Evolutionary conservation across 2,113 vertebrate species (phyloP).

Genomic region (Pampusana beccarii): DNA sequence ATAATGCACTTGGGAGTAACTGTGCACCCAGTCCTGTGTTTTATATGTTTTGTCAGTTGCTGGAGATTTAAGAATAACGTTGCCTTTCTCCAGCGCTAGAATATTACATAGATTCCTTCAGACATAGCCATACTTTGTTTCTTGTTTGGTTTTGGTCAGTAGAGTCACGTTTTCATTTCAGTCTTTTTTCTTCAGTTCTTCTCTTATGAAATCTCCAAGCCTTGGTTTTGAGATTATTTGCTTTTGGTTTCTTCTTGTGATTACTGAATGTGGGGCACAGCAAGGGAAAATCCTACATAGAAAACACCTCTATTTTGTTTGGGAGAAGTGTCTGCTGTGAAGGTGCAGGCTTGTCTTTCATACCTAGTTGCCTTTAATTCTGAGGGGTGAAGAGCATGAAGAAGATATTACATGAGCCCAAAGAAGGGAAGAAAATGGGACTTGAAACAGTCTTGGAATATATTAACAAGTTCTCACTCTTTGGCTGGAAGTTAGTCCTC

Average conservation of each 20-base stretch:
- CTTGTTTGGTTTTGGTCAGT: not conserved
- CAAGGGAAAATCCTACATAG: not conserved
- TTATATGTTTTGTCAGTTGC: conserved; percentile 17
- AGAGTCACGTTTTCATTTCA: not conserved
- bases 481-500: not conserved
- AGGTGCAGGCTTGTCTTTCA: not conserved
- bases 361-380: not conserved
- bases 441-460: not conserved
- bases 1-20: not conserved
- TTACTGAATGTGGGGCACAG: not conserved
- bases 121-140: not conserved
- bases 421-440: not conserved
- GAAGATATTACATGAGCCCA: not conserved
- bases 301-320: not conserved
- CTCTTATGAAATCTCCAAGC: not conserved
- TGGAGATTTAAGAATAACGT: not conserved
- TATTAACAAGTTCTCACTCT: not conserved
- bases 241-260: not conserved
- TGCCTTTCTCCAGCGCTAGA: not conserved
- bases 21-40: not conserved
- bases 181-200: not conserved
- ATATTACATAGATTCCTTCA: not conserved
- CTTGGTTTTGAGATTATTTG: not conserved
- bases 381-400: not conserved
- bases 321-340: not conserved